phyloP scores from a whole-genome alignment of 2,888 invertebrate species.

The Epinotia nisella region DNA sequence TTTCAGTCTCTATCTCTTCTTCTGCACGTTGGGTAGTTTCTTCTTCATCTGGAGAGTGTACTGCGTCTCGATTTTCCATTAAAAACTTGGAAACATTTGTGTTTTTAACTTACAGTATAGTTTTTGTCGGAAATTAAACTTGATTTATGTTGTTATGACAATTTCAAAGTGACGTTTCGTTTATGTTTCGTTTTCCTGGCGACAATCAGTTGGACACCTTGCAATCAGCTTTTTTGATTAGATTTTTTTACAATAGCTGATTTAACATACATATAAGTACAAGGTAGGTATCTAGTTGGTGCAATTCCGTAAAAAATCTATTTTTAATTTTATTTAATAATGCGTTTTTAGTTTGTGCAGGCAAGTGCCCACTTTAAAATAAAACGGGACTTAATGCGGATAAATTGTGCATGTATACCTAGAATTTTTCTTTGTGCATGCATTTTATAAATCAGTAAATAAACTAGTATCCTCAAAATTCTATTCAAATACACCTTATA shows the following conservation, averaged over 20 bases:
- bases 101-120: slow-evolving; percentile 50
- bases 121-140: slow-evolving; percentile 55
- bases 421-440: neutral
- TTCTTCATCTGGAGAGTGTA: slow-evolving; percentile 55
- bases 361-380: neutral
- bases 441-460: no score
- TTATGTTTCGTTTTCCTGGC: neutral
- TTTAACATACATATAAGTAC: neutral
- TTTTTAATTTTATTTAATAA: no score
- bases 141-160: slow-evolving; percentile 51
- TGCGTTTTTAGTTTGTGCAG: no score
- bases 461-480: no score
- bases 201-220: neutral
- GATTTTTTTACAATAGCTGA: neutral
- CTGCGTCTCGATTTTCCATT: slow-evolving; percentile 70
- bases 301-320: no score
- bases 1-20: slow-evolving; percentile 43
- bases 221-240: neutral
- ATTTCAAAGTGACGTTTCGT: slow-evolving; percentile 36
- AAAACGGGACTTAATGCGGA: neutral
- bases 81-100: slow-evolving; percentile 68
- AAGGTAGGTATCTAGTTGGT: no score
- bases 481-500: no score
- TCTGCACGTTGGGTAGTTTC: slow-evolving; percentile 43
- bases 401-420: neutral